These are phyloP conservation scores for Druceiella hillmani DNA, from an alignment of 2,888 invertebrate species.

Conservation along the genomic window DNA sequence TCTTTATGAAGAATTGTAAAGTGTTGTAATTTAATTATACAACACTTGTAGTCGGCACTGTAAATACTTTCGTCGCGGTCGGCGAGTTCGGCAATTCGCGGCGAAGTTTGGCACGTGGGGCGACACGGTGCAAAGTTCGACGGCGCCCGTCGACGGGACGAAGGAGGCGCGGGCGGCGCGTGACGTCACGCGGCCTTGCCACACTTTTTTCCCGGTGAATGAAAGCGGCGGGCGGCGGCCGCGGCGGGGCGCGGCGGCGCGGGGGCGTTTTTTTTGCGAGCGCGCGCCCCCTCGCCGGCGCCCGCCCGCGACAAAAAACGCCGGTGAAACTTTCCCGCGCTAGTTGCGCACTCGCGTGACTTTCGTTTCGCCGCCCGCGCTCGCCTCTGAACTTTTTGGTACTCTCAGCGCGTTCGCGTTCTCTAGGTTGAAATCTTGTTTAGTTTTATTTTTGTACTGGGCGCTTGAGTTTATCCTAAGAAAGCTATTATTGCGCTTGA, in stretches of 20 bases:
- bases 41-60: too few relatives aligned
- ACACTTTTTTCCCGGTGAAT: slow-evolving; percentile 57
- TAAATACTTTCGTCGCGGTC: neutral
- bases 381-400: slow-evolving; percentile 4
- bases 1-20: too few relatives aligned
- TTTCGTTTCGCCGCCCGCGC: slow-evolving; percentile 20
- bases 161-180: slow-evolving; percentile 49
- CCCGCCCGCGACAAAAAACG: slow-evolving; percentile 37
- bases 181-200: slow-evolving; percentile 50
- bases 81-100: too few relatives aligned
- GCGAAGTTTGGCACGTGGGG: too few relatives aligned
- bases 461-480: too few relatives aligned
- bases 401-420: too few relatives aligned
- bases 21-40: too few relatives aligned
- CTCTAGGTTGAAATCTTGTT: too few relatives aligned
- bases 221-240: slow-evolving; percentile 55
- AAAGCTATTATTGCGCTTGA: too few relatives aligned
- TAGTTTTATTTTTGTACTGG: too few relatives aligned
- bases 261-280: slow-evolving; percentile 47
- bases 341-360: slow-evolving; percentile 40
- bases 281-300: slow-evolving; percentile 47
- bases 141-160: slow-evolving; percentile 39
- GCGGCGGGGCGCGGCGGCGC: slow-evolving; percentile 38
- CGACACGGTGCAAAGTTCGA: slow-evolving; percentile 7
- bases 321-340: slow-evolving; percentile 48